Conservation (phyloP, 2,113 vertebrate genomes). For the Dunckerocampus dactyliophorus region DNA sequence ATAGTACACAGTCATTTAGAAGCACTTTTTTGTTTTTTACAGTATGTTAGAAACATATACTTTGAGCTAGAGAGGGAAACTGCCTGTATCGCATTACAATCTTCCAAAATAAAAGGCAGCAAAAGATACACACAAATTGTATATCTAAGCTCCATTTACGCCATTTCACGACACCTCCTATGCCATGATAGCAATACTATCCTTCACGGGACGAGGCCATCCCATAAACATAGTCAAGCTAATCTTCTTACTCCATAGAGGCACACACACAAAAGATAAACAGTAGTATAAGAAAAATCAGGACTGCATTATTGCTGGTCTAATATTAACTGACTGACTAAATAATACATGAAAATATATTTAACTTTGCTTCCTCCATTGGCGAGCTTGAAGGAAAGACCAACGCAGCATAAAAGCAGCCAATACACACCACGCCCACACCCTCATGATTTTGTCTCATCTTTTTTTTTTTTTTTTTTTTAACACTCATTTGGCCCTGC, state of each 20-base stretch:
- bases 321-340: conserved; percentile 41
- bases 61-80: background rate
- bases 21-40: too few relatives aligned
- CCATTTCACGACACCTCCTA: conserved; percentile 46
- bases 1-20: too few relatives aligned
- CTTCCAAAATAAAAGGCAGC: conserved; percentile 8
- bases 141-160: conserved; percentile 37
- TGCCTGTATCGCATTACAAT: conserved; percentile 7
- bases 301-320: conserved; percentile 22
- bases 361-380: conserved; percentile 31
- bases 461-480: conserved; percentile 14
- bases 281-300: conserved; percentile 51
- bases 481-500: conserved; percentile 58
- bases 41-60: too few relatives aligned
- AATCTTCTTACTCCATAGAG: conserved; percentile 37
- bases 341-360: conserved; percentile 30
- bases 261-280: conserved; percentile 38
- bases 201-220: conserved; percentile 44
- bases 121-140: conserved; percentile 7
- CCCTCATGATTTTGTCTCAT: conserved; percentile 18
- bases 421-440: conserved; percentile 11
- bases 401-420: conserved; percentile 38
- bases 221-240: conserved; percentile 48
- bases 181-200: conserved; percentile 30
- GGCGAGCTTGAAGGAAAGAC: conserved; percentile 26